Evolutionary conservation across 2,888 invertebrate species (phyloP).

Genomic region (Rhagium mordax): DNA sequence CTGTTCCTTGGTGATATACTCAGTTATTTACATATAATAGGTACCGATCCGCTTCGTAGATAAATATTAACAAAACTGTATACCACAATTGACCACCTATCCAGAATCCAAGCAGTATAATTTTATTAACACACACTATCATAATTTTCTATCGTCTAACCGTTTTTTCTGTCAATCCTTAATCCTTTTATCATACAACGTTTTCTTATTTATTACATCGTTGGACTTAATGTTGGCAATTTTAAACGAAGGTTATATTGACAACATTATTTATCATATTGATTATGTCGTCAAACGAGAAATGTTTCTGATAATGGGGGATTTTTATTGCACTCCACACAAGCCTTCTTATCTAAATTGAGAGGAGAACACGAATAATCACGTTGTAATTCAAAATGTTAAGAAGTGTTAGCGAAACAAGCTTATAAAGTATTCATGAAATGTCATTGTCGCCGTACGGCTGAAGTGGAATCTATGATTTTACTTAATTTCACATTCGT

Average conservation of each 20-base stretch:
- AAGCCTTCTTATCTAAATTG: conserved; percentile 34
- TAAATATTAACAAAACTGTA: not conserved
- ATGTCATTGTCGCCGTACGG: not conserved
- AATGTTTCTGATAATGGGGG: conserved; percentile 34
- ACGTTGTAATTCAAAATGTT: conserved; percentile 17
- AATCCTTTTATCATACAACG: conserved; percentile 18
- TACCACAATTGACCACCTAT: not conserved
- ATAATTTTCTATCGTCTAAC: conserved; percentile 4
- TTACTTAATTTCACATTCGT: not conserved
- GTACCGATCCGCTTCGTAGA: too few species aligned
- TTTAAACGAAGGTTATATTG: conserved; percentile 32
- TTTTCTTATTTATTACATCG: conserved; percentile 29
- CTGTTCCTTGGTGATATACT: too few species aligned
- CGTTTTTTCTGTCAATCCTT: conserved; percentile 12
- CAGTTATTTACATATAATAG: too few species aligned
- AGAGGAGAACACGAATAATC: conserved; percentile 34
- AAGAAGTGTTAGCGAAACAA: conserved; percentile 15
- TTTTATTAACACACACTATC: not conserved
- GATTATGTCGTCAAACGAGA: conserved; percentile 40
- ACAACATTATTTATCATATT: conserved; percentile 35
- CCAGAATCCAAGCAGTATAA: not conserved
- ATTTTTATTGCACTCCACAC: conserved; percentile 20
- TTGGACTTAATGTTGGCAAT: conserved; percentile 33
- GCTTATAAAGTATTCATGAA: conserved; percentile 18
- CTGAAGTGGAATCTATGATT: not conserved